Evolutionary conservation across 2,888 invertebrate species (phyloP), one percentile per base, ranked within the genome.

Genomic region (Mythimna impura): DNA sequence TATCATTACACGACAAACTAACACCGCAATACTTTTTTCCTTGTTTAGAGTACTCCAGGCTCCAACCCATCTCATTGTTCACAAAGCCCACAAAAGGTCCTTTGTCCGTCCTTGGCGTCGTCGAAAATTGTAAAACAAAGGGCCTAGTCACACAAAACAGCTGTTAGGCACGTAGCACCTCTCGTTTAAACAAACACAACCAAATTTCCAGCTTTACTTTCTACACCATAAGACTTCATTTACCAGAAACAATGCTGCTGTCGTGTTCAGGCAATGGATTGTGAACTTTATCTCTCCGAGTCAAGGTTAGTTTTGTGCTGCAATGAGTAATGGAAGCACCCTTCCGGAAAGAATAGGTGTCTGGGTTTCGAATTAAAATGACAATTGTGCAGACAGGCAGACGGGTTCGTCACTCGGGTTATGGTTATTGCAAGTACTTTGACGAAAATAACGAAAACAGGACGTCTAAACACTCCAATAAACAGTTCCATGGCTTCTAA

Each of bases 141-240:
- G 81, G 76, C 74, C 86, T 86, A 80, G 83, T 84, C 90, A 91
- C 91, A 92, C 91, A 90, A 91, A 93, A 94, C 93, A 93, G 92
- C 93, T 94, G 93, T 94, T 93, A 89, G 88, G 89, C 94, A 94
- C 94, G 93, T 92, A 92, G 67, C 71, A 63, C 73, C 70, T 80
- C 76, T 76, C 71, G 65, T 78, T 74, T 68, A n/a, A 22, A 43
- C 17, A 34, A 65, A 22, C 52, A 69, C 82, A 82, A 22, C 12
- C 50, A 2, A 30, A 85, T 83, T 82, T 72, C 54, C 50, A 69
- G 82, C 82, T 73, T 62, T 87, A 85, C 62, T 9, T 0, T 3
- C 7, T 0, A 0, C 5, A 0, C 0, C 0, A 34, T 25, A 83
- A 61, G 36, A 30, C 54, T 55, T 3, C 34, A 34, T 61, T 70